Conservation (phyloP, 2,888 invertebrate genomes). For the Agriopis leucophaearia region DNA sequence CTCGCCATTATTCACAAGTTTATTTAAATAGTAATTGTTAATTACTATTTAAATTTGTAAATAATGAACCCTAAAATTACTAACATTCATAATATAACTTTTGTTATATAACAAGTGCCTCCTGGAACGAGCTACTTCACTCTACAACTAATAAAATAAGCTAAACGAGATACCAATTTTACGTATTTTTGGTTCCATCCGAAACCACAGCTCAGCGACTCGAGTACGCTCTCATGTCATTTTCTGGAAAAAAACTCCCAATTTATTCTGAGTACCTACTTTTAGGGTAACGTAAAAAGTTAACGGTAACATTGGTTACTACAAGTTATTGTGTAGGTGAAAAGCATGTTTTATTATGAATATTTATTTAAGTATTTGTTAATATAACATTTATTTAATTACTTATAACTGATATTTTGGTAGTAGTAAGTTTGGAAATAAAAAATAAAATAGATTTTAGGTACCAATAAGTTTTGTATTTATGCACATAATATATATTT, state of each 20-base stretch:
- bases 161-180: slow-evolving; percentile 29
- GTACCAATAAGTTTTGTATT: too few relatives aligned
- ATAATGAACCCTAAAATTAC: not conserved
- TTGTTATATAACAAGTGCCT: not conserved
- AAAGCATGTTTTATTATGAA: too few relatives aligned
- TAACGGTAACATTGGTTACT: slow-evolving; percentile 10
- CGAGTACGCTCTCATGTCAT: slow-evolving; percentile 36
- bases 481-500: too few relatives aligned
- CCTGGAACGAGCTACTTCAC: slow-evolving; percentile 8
- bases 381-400: too few relatives aligned
- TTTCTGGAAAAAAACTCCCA: slow-evolving; percentile 44
- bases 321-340: too few relatives aligned
- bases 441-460: too few relatives aligned
- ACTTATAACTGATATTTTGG: too few relatives aligned
- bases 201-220: slow-evolving; percentile 30
- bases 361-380: too few relatives aligned
- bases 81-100: slow-evolving; percentile 5
- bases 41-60: too few relatives aligned
- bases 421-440: too few relatives aligned
- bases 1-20: too few relatives aligned
- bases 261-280: slow-evolving; percentile 37
- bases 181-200: slow-evolving; percentile 30
- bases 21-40: too few relatives aligned
- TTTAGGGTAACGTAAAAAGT: slow-evolving; percentile 17
- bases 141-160: slow-evolving; percentile 28